A percentile compares a stretch with the other conserved stretches of the same genome.
These are phyloP conservation scores for Agrilus mali DNA, from an alignment of 2,888 invertebrate genomes.

Conservation along the genomic window DNA sequence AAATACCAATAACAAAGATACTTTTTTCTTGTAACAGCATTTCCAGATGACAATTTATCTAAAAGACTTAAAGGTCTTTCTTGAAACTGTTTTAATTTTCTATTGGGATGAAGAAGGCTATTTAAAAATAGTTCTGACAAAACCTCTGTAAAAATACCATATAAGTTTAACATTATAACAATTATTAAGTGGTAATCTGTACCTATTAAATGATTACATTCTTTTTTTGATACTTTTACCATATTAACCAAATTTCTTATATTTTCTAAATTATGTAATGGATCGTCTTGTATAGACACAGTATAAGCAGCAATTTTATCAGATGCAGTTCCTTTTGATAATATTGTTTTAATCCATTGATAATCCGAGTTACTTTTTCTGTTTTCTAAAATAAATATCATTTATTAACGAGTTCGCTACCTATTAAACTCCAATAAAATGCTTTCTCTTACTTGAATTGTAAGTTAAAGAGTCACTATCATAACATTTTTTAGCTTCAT, in stretches of 20 bases:
- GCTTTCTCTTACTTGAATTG: conserved; percentile 41
- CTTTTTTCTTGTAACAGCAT: conserved; percentile 50
- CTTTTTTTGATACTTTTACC: conserved; percentile 66
- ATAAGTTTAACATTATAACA: not conserved
- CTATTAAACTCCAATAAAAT: not conserved
- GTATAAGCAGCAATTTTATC: conserved; percentile 81
- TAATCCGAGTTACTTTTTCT: conserved; percentile 48
- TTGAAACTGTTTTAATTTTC: conserved; percentile 53
- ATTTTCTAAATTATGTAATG: conserved; percentile 62
- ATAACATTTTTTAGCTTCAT: conserved; percentile 52
- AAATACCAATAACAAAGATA: conserved; percentile 73
- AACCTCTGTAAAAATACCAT: conserved; percentile 45
- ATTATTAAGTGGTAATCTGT: conserved; percentile 2
- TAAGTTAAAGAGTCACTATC: conserved; percentile 51
- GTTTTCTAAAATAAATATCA: conserved; percentile 32
- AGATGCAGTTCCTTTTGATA: conserved; percentile 67
- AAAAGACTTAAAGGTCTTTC: conserved; percentile 48
- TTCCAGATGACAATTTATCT: conserved; percentile 46
- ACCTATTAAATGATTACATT: conserved; percentile 56
- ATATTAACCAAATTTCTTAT: conserved; percentile 59
- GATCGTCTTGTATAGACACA: conserved; percentile 69
- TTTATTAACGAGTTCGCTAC: not conserved
- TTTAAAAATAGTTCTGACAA: conserved; percentile 64
- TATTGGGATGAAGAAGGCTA: conserved; percentile 53
- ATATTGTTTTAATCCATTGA: conserved; percentile 66